phyloP scores from a whole-genome alignment of 2,113 vertebrate genomes.

The Eptesicus fuscus region DNA sequence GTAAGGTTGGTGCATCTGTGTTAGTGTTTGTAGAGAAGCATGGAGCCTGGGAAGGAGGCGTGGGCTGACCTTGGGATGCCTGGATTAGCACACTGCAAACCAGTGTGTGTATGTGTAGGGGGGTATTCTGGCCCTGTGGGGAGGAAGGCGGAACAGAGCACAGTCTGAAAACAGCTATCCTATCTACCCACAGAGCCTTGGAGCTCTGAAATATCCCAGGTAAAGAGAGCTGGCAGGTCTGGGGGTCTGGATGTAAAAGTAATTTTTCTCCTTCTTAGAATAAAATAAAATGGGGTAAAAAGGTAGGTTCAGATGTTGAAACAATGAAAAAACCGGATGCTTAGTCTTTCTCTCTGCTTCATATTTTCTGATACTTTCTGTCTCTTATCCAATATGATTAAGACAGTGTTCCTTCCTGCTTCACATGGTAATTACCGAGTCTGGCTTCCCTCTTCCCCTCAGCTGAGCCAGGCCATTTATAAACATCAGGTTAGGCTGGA shows the following conservation, averaged over 20 bases:
- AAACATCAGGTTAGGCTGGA: not conserved
- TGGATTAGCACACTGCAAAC: not conserved
- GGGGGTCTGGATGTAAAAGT: not conserved
- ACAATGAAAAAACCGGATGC: not conserved
- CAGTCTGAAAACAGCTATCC: not conserved
- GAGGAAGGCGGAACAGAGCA: not conserved
- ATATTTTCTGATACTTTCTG: not conserved
- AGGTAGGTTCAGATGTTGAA: not conserved
- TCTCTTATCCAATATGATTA: not conserved
- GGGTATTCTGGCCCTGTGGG: not conserved
- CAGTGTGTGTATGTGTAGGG: no score
- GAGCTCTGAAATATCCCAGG: not conserved
- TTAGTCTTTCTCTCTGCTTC: not conserved
- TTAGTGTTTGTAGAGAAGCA: not conserved
- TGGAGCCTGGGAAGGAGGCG: not conserved
- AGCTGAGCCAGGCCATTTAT: not conserved
- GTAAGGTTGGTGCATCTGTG: not conserved
- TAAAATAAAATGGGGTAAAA: not conserved
- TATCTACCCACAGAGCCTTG: not conserved
- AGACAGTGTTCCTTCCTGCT: not conserved
- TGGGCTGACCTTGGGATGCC: no score
- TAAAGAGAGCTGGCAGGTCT: not conserved
- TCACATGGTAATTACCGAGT: not conserved
- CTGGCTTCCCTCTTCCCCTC: not conserved
- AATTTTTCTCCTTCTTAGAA: not conserved